Percentiles rank a stretch among this genome's conserved stretches.
Conservation (phyloP, 1,140 invertebrate genomes). For the Ips typographus region DNA sequence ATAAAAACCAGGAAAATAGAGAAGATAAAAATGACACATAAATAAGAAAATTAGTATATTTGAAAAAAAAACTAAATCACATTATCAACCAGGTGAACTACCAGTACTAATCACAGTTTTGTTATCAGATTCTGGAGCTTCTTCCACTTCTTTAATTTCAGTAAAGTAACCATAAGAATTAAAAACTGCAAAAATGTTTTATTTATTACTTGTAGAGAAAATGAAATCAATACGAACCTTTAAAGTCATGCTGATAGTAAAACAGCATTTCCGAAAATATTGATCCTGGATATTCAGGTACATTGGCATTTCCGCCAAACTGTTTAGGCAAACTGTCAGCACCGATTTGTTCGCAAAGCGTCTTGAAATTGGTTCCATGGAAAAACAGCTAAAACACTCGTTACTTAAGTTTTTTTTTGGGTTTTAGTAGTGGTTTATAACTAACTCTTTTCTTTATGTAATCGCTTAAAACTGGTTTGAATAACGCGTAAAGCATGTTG, state of each 20-base stretch:
- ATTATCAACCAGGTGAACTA: neutral
- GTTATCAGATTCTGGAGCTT: neutral
- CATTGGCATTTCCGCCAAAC: conserved; percentile 67
- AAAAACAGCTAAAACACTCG: conserved; percentile 61
- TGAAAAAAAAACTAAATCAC: neutral
- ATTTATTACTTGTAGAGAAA: neutral
- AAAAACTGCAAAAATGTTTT: conserved; percentile 34
- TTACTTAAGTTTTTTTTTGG: neutral
- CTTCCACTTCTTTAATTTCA: conserved; percentile 28
- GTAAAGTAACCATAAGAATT: conserved; percentile 39
- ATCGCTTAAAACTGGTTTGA: conserved; percentile 75
- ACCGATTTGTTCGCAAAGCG: conserved; percentile 64
- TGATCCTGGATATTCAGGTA: conserved; percentile 55
- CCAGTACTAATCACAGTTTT: neutral
- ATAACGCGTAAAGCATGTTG: conserved; percentile 73
- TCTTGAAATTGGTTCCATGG: conserved; percentile 70
- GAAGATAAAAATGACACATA: too few species aligned
- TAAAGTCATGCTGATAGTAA: conserved; percentile 58
- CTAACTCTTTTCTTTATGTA: conserved; percentile 61
- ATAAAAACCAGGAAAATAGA: too few species aligned
- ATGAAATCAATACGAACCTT: conserved; percentile 52
- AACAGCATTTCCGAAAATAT: conserved; percentile 57
- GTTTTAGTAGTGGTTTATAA: conserved; percentile 4
- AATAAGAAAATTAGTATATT: neutral
- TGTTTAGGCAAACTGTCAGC: conserved; percentile 64